Percentiles rank a stretch among this genome's conserved stretches.
phyloP scores from a whole-genome alignment of 1,140 invertebrate genomes.

The Bombus sibiricus region DNA sequence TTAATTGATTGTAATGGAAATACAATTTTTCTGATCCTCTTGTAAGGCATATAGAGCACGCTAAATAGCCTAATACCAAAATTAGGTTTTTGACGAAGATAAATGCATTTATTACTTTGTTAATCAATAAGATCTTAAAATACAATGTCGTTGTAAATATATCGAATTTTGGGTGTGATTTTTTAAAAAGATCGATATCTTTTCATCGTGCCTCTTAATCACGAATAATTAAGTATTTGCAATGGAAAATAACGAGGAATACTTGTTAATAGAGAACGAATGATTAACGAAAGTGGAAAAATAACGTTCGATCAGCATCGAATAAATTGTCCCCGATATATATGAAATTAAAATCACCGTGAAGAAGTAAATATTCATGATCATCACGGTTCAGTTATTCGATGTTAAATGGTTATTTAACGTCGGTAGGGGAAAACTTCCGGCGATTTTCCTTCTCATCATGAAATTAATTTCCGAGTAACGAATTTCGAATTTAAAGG shows the following conservation, averaged over 20 bases:
- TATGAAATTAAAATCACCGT: background rate
- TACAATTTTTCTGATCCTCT: too few relatives aligned
- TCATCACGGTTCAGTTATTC: background rate
- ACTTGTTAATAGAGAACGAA: background rate
- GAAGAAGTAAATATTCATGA: background rate
- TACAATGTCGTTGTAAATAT: background rate
- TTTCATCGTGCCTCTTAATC: too few relatives aligned
- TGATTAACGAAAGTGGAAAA: background rate
- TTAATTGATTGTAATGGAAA: too few relatives aligned
- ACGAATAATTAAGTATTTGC: too few relatives aligned
- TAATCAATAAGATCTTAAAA: too few relatives aligned
- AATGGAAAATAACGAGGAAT: too few relatives aligned
- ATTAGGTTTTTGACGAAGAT: too few relatives aligned
- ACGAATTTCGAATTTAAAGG: background rate
- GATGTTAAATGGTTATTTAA: slow-evolving; percentile 4
- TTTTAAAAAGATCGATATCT: background rate
- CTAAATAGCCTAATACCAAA: too few relatives aligned
- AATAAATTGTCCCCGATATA: background rate
- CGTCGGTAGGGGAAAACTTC: background rate
- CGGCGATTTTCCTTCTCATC: background rate
- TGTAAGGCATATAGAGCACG: too few relatives aligned
- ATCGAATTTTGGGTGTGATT: background rate
- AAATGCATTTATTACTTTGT: too few relatives aligned
- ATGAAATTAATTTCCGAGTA: background rate
- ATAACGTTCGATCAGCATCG: background rate